Evolutionary conservation across 2,797 vertebrate species (phyloP).

Genomic region (Hafferia zeledoni): DNA sequence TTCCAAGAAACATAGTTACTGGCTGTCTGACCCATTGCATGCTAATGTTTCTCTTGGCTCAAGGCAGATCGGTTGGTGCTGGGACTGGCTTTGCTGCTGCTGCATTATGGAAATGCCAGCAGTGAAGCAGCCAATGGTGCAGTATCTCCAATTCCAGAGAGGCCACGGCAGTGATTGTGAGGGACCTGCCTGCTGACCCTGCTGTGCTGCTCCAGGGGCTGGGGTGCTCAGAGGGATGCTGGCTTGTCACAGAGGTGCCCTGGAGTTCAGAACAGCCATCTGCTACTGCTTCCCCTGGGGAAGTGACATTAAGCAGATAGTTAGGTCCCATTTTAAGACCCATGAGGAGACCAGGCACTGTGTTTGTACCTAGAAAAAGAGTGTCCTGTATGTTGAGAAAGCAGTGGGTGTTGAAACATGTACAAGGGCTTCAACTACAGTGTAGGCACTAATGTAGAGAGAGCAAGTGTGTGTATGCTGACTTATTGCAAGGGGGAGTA

Average conservation of each 20-base stretch:
- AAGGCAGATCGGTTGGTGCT: neutral
- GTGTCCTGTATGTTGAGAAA: neutral
- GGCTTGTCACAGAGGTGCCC: neutral
- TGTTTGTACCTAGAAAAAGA: neutral
- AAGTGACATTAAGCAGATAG: neutral
- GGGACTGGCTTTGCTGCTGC: neutral
- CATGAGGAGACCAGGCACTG: neutral
- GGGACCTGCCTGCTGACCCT: neutral
- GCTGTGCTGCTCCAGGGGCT: neutral
- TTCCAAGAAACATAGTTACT: neutral
- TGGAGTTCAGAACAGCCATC: neutral
- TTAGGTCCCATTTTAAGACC: neutral
- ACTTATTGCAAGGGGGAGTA: neutral
- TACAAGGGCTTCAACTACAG: neutral
- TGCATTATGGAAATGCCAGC: neutral
- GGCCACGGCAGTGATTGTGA: fast-evolving
- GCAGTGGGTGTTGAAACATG: neutral
- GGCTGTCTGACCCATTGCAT: neutral
- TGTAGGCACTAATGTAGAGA: neutral
- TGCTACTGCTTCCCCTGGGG: neutral
- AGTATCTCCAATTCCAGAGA: neutral
- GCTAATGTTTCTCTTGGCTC: neutral
- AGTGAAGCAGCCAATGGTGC: neutral
- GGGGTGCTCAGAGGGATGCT: neutral
- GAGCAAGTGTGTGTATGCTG: neutral